Conservation (phyloP, 2,888 invertebrate species). For the Lasius fuliginosus region DNA sequence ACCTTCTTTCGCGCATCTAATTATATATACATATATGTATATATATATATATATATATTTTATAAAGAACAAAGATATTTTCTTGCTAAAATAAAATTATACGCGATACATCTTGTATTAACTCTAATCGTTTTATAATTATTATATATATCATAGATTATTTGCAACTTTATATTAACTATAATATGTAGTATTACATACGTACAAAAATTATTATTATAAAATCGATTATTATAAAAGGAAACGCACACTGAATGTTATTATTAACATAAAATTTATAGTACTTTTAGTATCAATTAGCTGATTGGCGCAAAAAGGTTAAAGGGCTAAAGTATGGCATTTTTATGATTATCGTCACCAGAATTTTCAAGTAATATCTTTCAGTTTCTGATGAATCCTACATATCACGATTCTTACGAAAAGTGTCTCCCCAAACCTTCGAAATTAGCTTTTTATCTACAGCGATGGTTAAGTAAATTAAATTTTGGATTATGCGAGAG, state of each 20-base stretch:
- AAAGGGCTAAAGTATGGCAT: neutral
- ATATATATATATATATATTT: neutral
- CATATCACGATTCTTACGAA: constrained; percentile 64
- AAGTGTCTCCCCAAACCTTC: neutral
- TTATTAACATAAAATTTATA: neutral
- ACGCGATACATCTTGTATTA: neutral
- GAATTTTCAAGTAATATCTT: constrained; percentile 60
- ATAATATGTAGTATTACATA: neutral
- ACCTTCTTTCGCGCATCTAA: neutral
- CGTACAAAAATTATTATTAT: neutral
- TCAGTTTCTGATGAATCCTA: constrained; percentile 60
- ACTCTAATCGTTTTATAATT: neutral
- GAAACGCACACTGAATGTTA: neutral
- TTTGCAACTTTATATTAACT: neutral
- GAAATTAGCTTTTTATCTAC: constrained; percentile 12
- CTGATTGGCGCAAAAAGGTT: neutral
- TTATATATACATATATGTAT: neutral
- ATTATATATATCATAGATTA: neutral
- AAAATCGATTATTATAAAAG: neutral
- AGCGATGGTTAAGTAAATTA: neutral
- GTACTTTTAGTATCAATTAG: neutral
- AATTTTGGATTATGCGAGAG: neutral
- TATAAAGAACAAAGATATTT: neutral
- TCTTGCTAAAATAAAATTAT: neutral
- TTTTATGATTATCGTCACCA: constrained; percentile 14